phyloP scores from a whole-genome alignment of 2,888 invertebrate genomes.

The Unio pictorum region DNA sequence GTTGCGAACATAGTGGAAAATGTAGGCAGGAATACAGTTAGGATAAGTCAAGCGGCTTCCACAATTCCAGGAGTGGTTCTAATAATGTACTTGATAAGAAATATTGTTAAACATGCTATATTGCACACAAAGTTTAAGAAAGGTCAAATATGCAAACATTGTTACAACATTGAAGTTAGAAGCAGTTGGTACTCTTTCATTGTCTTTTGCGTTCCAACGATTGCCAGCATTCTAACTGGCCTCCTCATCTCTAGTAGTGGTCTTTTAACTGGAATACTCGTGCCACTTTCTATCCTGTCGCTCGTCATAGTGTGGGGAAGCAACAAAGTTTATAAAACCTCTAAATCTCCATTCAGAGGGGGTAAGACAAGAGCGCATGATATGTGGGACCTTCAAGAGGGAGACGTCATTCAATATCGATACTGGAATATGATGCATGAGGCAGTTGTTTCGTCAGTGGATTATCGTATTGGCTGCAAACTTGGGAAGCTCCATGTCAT shows the following conservation, averaged over 20 bases:
- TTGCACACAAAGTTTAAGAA: no score
- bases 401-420: slow-evolving; percentile 14
- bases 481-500: slow-evolving; percentile 12
- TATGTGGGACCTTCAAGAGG: slow-evolving; percentile 7
- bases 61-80: no score
- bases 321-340: slow-evolving; percentile 7
- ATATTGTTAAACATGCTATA: no score
- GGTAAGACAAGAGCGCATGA: slow-evolving; percentile 2
- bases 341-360: slow-evolving; percentile 17
- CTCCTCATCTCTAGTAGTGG: slow-evolving; percentile 9
- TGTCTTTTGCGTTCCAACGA: slow-evolving; percentile 9
- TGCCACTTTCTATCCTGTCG: slow-evolving; percentile 5
- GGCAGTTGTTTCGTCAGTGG: slow-evolving; percentile 10
- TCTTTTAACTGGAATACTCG: slow-evolving; percentile 6
- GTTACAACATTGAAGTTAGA: slow-evolving; percentile 8
- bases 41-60: slow-evolving; percentile 1
- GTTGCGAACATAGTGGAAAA: neutral
- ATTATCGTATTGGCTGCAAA: slow-evolving; percentile 1
- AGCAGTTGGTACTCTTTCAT: slow-evolving; percentile 14
- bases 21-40: slow-evolving; percentile 1
- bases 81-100: no score
- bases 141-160: slow-evolving; percentile 10
- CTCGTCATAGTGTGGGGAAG: slow-evolving; percentile 4
- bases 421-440: slow-evolving; percentile 9
- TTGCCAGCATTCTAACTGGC: slow-evolving; percentile 10